A percentile compares a stretch with the other conserved stretches of the same genome.
Evolutionary conservation across 2,113 vertebrate species (phyloP).

Genomic region (Rhynchopsitta pachyrhyncha): DNA sequence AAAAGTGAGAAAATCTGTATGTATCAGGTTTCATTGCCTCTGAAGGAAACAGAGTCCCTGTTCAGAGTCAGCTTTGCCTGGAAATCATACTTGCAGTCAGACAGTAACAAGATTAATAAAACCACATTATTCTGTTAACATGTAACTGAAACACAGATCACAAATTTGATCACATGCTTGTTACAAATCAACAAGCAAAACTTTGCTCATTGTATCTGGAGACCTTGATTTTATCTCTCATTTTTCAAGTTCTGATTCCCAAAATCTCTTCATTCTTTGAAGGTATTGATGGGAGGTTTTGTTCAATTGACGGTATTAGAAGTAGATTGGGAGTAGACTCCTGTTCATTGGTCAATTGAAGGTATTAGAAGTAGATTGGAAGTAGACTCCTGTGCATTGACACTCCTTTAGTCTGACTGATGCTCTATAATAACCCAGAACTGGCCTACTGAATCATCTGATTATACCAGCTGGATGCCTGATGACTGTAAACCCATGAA

Average conservation of each 20-base stretch:
- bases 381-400: neutral
- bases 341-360: neutral
- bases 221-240: neutral
- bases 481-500: neutral
- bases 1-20: neutral
- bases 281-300: neutral
- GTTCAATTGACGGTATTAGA: neutral
- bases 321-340: neutral
- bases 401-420: neutral
- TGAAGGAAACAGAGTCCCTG: neutral
- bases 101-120: neutral
- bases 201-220: neutral
- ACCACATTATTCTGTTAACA: neutral
- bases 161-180: neutral
- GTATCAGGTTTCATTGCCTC: neutral
- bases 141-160: neutral
- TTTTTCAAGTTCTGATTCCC: neutral
- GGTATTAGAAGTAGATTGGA: slow-evolving; percentile 7
- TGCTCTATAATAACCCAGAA: neutral
- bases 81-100: neutral
- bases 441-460: slow-evolving; percentile 8
- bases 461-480: neutral
- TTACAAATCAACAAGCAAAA: neutral
- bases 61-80: slow-evolving; percentile 4
- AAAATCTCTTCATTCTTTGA: slow-evolving; percentile 3